Percentiles rank a stretch among this genome's conserved stretches.
Evolutionary conservation across 1,140 invertebrate genomes (phyloP).

Genomic region (Bombus ignitus): DNA sequence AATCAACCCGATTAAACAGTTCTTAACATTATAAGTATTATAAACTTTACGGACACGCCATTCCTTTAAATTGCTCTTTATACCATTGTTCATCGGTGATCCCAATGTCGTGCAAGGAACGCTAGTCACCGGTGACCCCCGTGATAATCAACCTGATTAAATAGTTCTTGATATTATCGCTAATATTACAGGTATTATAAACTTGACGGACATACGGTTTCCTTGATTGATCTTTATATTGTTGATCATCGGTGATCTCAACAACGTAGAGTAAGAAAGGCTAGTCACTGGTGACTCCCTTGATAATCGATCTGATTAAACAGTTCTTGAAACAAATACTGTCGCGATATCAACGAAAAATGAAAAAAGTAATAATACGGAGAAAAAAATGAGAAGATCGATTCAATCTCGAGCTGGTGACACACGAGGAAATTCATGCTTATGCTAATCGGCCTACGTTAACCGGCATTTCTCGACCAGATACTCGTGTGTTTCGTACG

Average conservation of each 20-base stretch:
- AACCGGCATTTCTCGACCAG: neutral
- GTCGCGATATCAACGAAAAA: neutral
- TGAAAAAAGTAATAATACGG: neutral
- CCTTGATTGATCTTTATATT: neutral
- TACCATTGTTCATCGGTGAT: no score
- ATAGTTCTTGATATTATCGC: neutral
- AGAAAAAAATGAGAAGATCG: no score
- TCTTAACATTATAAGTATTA: neutral
- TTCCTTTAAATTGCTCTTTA: neutral
- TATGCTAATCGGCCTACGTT: neutral
- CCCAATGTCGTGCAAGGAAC: no score
- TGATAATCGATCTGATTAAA: neutral
- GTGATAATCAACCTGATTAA: no score
- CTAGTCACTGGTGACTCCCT: no score
- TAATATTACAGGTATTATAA: neutral
- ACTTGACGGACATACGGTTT: neutral
- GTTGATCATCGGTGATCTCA: neutral
- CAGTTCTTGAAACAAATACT: neutral
- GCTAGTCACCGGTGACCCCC: no score
- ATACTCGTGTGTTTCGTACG: neutral
- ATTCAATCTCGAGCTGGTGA: no score
- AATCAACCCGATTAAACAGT: no score
- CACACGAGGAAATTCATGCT: neutral
- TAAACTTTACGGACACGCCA: neutral
- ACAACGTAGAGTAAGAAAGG: no score